Evolutionary conservation across 2,888 invertebrate genomes (phyloP).

Genomic region (Urechis unicinctus): DNA sequence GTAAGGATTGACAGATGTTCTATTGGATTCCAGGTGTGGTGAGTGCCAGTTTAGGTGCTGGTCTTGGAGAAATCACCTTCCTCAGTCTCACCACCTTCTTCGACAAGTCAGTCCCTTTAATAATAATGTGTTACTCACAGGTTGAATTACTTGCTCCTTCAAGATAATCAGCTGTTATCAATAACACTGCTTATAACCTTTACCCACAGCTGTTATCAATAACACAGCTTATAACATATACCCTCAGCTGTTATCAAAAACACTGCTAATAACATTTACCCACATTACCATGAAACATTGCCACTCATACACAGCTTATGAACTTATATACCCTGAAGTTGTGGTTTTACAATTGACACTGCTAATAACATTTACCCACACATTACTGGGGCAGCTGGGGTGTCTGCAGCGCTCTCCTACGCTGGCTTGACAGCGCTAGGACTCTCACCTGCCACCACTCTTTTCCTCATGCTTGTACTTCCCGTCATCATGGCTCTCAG

Average conservation of each 20-base stretch:
- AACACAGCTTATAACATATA: too few species aligned
- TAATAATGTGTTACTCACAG: not conserved
- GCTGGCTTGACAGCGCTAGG: constrained; percentile 61
- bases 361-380: too few species aligned
- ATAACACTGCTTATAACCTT: too few species aligned
- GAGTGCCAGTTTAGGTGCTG: constrained; percentile 67
- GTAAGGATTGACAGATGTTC: not conserved
- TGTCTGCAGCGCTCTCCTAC: constrained; percentile 72
- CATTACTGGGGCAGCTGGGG: constrained; percentile 76
- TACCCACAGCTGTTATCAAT: too few species aligned
- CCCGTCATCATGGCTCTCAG: constrained; percentile 60
- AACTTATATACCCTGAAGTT: too few species aligned
- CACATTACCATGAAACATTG: too few species aligned
- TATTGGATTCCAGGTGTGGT: constrained; percentile 56
- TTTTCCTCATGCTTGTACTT: constrained; percentile 66
- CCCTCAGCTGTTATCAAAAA: too few species aligned
- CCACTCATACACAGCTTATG: too few species aligned
- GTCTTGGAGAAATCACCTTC: constrained; percentile 74
- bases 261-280: too few species aligned
- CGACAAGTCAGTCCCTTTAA: constrained; percentile 53
- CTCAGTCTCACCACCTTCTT: constrained; percentile 68
- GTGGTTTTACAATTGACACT: too few species aligned
- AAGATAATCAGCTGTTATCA: too few species aligned
- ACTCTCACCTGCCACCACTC: constrained; percentile 58
- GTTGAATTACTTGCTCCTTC: too few species aligned